Conservation (phyloP, 1,140 invertebrate genomes). For the Trissolcus basalis region DNA sequence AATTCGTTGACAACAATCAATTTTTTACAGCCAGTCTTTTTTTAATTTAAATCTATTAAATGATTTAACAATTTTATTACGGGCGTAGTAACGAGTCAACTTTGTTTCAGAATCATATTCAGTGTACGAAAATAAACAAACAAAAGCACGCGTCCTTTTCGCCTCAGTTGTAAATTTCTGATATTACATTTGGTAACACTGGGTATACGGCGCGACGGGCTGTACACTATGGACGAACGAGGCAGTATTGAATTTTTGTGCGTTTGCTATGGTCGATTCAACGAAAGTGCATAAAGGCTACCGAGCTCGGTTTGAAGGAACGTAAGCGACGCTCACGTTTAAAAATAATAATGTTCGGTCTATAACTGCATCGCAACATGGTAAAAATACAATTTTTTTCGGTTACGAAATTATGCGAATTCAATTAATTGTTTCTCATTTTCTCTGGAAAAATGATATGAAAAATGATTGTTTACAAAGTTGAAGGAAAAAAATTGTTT, state of each 20-base stretch:
- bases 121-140: too few species aligned
- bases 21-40: too few species aligned
- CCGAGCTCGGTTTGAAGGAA: conserved; percentile 45
- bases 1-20: too few species aligned
- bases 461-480: too few species aligned
- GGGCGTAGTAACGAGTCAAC: too few species aligned
- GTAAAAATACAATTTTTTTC: conserved; percentile 9
- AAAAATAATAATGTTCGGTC: conserved; percentile 43
- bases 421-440: too few species aligned
- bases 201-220: conserved; percentile 68
- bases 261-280: conserved; percentile 73
- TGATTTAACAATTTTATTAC: too few species aligned
- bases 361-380: conserved; percentile 21
- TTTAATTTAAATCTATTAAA: too few species aligned
- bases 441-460: too few species aligned
- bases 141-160: too few species aligned
- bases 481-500: neutral
- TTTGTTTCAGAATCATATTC: too few species aligned
- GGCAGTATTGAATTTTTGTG: conserved; percentile 75
- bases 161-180: conserved; percentile 10
- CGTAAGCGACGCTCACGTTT: conserved; percentile 33
- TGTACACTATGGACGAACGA: conserved; percentile 67
- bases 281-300: conserved; percentile 71
- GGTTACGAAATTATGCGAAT: too few species aligned
- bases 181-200: conserved; percentile 65